Conservation (phyloP, 2,113 vertebrate genomes). For the Orthonyx spaldingii region DNA sequence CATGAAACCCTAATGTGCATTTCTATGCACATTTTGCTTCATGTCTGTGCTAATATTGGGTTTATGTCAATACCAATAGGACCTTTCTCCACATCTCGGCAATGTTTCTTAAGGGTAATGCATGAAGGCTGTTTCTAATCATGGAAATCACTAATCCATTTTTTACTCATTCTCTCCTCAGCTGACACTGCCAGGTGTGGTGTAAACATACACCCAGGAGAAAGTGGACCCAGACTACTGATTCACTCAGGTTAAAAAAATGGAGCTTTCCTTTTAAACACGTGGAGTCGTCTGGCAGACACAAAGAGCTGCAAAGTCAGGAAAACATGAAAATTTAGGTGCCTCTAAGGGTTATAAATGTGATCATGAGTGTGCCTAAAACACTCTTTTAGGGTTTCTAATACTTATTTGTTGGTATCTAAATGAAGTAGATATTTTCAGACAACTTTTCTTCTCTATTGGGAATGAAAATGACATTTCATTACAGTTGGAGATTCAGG, state of each 20-base stretch:
- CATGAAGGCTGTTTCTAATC: not conserved
- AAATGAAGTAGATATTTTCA: not conserved
- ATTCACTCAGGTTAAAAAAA: not conserved
- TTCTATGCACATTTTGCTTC: not conserved
- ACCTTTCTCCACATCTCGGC: not conserved
- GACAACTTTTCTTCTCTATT: not conserved
- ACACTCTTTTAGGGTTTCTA: not conserved
- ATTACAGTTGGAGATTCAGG: not conserved
- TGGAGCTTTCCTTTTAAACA: not conserved
- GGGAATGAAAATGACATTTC: not conserved
- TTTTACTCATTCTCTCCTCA: not conserved
- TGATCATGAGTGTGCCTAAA: not conserved
- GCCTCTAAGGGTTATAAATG: not conserved
- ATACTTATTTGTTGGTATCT: not conserved
- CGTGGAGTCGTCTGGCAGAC: not conserved
- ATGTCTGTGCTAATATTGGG: not conserved
- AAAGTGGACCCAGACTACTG: not conserved
- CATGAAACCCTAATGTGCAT: not conserved
- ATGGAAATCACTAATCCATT: not conserved
- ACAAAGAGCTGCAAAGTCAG: not conserved
- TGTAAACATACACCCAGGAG: accelerated
- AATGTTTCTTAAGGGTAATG: not conserved
- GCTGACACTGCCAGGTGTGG: not conserved
- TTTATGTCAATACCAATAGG: not conserved
- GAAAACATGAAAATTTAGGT: not conserved